Percentiles rank a stretch among this genome's conserved stretches.
phyloP scores from a whole-genome alignment of 2,113 vertebrate genomes.

The Gymnocephalus cernua region DNA sequence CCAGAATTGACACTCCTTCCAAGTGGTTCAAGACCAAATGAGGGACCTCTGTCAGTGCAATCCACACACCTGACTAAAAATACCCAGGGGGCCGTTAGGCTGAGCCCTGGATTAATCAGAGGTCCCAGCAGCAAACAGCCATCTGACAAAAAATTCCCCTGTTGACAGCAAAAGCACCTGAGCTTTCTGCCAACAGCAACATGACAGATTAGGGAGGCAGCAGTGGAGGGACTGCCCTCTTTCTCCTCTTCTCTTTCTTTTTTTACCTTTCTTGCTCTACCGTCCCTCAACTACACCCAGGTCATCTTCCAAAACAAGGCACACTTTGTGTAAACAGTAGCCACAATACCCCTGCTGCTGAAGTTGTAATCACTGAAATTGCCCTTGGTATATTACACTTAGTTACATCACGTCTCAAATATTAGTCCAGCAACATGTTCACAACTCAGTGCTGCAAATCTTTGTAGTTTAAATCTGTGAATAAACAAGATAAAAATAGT shows the following conservation, averaged over 20 bases:
- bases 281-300: not conserved
- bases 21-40: slow-evolving; percentile 21
- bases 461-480: not conserved
- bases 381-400: slow-evolving; percentile 35
- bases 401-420: slow-evolving; percentile 45
- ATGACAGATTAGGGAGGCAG: slow-evolving; percentile 39
- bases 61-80: slow-evolving; percentile 58
- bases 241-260: not conserved
- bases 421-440: not conserved
- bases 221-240: not conserved
- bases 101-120: slow-evolving; percentile 29
- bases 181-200: slow-evolving; percentile 48
- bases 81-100: slow-evolving; percentile 29
- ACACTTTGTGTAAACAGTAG: not conserved
- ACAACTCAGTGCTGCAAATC: not conserved
- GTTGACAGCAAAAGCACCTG: slow-evolving; percentile 53
- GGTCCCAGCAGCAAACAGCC: slow-evolving; percentile 35
- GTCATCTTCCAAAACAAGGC: not conserved
- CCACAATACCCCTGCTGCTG: not conserved
- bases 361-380: slow-evolving; percentile 14
- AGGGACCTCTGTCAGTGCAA: slow-evolving; percentile 45
- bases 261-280: not conserved
- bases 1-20: slow-evolving; percentile 9
- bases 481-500: not conserved
- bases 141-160: slow-evolving; percentile 33